A percentile compares a stretch with the other conserved stretches of the same genome.
Evolutionary conservation across 2,113 vertebrate species (phyloP).

Genomic region (Psilopogon haemacephalus): DNA sequence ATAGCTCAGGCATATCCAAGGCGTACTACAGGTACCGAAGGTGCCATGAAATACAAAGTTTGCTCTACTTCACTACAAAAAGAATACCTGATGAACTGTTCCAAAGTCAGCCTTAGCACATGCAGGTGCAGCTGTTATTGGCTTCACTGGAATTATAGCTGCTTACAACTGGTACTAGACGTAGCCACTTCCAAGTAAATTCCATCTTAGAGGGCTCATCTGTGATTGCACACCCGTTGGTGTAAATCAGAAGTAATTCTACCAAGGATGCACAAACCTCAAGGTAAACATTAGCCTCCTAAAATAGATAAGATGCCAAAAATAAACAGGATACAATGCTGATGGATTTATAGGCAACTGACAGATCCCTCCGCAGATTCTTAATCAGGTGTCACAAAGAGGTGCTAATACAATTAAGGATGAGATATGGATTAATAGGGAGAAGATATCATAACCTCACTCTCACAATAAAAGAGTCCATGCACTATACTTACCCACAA

Average conservation of each 20-base stretch:
- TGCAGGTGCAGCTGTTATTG: constrained; percentile 50
- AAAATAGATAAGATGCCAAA: neutral
- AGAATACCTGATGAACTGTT: constrained; percentile 31
- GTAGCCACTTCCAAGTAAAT: constrained; percentile 12
- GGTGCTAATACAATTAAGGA: constrained; percentile 56
- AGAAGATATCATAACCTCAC: constrained; percentile 40
- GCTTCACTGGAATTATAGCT: constrained; percentile 28
- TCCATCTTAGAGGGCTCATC: neutral
- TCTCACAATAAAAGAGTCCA: constrained; percentile 10
- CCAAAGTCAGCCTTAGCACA: constrained; percentile 37
- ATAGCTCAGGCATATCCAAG: constrained; percentile 23
- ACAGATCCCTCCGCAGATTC: constrained; percentile 8
- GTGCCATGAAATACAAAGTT: constrained; percentile 48
- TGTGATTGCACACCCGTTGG: neutral
- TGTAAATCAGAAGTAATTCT: constrained; percentile 50
- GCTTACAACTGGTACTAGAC: constrained; percentile 3
- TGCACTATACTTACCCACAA: constrained; percentile 14
- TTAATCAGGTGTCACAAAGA: constrained; percentile 51
- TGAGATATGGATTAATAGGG: constrained; percentile 69
- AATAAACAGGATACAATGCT: neutral
- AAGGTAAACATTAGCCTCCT: constrained; percentile 10
- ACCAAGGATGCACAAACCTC: neutral
- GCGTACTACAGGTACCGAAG: neutral
- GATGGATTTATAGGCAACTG: constrained; percentile 40
- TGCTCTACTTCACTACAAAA: constrained; percentile 38